phyloP scores from a whole-genome alignment of 2,113 vertebrate genomes.

The Puffinus mauretanicus region DNA sequence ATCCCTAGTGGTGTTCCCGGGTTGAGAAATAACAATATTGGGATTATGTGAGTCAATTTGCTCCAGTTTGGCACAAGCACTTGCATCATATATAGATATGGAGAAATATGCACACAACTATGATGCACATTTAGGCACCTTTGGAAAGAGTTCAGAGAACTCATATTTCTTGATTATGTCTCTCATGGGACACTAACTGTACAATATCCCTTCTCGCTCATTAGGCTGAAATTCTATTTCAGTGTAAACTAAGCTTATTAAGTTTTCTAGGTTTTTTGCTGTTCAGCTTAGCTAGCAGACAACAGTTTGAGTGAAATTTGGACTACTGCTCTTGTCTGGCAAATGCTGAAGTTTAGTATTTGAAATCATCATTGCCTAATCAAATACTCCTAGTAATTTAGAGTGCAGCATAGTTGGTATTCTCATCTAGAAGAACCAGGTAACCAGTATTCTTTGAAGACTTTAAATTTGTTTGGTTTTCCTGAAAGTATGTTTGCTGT shows the following conservation, averaged over 20 bases:
- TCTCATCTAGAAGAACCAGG: not conserved
- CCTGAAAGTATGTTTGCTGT: not conserved
- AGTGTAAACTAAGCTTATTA: not conserved
- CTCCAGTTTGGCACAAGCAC: not conserved
- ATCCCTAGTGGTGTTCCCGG: not conserved
- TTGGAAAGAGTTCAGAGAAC: not conserved
- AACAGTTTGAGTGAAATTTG: not conserved
- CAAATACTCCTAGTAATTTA: not conserved
- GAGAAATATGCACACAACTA: not conserved
- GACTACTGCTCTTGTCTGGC: not conserved
- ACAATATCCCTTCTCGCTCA: not conserved
- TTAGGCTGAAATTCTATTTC: not conserved
- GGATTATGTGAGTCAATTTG: not conserved
- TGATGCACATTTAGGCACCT: not conserved
- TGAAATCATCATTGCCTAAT: not conserved
- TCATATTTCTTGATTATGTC: not conserved
- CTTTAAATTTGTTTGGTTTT: not conserved
- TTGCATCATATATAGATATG: not conserved
- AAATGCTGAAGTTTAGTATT: not conserved
- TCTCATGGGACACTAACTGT: not conserved
- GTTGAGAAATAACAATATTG: not conserved
- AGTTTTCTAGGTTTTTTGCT: not conserved
- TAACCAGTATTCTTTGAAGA: not conserved
- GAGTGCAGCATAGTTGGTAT: not conserved
- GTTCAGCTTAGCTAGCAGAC: not conserved